A percentile compares a stretch with the other conserved stretches of the same genome.
Conservation (phyloP, 2,113 vertebrate species). For the Poeciliopsis occidentalis region DNA sequence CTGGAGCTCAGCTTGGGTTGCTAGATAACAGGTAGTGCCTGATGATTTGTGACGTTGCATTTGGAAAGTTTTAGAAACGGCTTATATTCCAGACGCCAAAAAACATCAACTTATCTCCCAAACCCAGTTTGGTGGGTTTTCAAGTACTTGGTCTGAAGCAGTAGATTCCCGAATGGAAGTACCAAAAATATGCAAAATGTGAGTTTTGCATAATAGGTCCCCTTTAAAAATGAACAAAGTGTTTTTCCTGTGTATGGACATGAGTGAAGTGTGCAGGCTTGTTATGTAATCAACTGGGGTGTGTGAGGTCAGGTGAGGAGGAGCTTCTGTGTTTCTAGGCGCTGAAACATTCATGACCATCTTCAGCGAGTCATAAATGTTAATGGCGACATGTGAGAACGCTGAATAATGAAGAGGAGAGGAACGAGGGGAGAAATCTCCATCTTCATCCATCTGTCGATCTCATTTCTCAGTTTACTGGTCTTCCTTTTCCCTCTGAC, state of each 20-base stretch:
- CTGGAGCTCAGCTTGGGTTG: too few relatives aligned
- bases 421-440: not conserved
- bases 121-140: too few relatives aligned
- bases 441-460: not conserved
- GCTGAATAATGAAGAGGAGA: conserved; percentile 26
- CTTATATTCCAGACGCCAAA: too few relatives aligned
- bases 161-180: too few relatives aligned
- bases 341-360: conserved; percentile 67
- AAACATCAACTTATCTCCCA: too few relatives aligned
- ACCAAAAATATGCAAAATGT: too few relatives aligned
- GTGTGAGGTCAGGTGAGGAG: conserved; percentile 38
- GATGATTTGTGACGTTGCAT: too few relatives aligned
- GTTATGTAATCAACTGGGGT: conserved; percentile 59
- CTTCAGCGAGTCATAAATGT: conserved; percentile 63
- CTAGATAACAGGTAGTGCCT: too few relatives aligned
- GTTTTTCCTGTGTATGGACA: conserved; percentile 17
- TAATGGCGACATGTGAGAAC: conserved; percentile 51
- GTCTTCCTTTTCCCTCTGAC: not conserved
- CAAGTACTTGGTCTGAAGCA: too few relatives aligned
- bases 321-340: conserved; percentile 12
- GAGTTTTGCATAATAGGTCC: too few relatives aligned
- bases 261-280: not conserved
- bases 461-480: not conserved
- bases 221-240: not conserved
- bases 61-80: too few relatives aligned